Evolutionary conservation across 2,888 invertebrate species (phyloP).

Genomic region (Drosophila quinaria): DNA sequence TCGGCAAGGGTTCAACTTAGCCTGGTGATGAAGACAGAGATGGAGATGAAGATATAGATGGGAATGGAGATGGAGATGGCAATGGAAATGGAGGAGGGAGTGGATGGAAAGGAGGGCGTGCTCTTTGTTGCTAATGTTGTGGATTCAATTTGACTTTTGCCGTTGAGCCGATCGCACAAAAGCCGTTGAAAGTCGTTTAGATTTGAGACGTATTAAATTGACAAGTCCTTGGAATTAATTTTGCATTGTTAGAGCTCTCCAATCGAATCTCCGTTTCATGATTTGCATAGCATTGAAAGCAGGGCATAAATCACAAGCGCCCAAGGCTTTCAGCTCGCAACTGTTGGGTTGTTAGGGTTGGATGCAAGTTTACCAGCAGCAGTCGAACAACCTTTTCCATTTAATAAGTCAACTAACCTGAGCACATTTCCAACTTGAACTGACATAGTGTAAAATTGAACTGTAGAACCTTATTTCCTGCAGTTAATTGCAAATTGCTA

Average conservation of each 20-base stretch:
- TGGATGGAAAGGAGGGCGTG: constrained; percentile 12
- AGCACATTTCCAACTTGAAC: constrained; percentile 13
- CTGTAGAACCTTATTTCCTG: constrained; percentile 74
- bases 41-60: not conserved
- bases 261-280: constrained; percentile 40
- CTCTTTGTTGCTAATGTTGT: constrained; percentile 72
- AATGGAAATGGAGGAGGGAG: not conserved
- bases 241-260: constrained; percentile 48
- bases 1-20: constrained; percentile 47
- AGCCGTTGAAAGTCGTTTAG: constrained; percentile 60
- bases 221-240: constrained; percentile 72
- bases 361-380: not conserved
- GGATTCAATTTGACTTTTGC: constrained; percentile 74
- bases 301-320: constrained; percentile 43
- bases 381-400: not conserved
- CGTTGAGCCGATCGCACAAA: constrained; percentile 42
- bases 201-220: constrained; percentile 59
- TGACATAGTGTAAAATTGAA: constrained; percentile 32
- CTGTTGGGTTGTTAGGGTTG: constrained; percentile 12
- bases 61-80: not conserved
- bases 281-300: constrained; percentile 25
- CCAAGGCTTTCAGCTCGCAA: constrained; percentile 1
- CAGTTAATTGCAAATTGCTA: constrained; percentile 76
- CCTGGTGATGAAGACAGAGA: not conserved
- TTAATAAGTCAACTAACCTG: constrained; percentile 31